Evolutionary conservation across 1,140 invertebrate genomes (phyloP).

Genomic region (Gonioctena quinquepunctata): DNA sequence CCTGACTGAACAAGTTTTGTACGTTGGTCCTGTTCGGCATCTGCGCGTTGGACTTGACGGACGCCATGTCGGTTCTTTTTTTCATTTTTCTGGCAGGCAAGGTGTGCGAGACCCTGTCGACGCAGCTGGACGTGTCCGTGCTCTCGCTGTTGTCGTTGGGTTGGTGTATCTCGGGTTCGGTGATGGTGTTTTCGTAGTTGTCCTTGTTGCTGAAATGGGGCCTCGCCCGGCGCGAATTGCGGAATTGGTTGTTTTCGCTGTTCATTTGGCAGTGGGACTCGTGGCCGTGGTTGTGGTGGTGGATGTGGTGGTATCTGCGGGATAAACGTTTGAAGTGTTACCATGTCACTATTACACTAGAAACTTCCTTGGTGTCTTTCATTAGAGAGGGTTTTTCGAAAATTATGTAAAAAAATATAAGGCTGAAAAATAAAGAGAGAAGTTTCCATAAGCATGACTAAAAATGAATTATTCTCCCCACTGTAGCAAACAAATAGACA

Average conservation of each 20-base stretch:
- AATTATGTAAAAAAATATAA: no score
- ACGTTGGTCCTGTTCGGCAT: constrained; percentile 54
- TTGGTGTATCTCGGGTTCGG: constrained; percentile 52
- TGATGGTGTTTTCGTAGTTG: constrained; percentile 56
- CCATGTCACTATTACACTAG: no score
- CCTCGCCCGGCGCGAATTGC: constrained; percentile 25
- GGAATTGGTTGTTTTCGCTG: constrained; percentile 42
- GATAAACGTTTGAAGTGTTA: no score
- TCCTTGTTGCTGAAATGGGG: constrained; percentile 47
- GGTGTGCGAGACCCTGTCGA: constrained; percentile 58
- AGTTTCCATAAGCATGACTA: no score
- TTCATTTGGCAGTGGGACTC: constrained; percentile 54
- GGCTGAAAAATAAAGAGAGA: no score
- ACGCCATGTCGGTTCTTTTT: constrained; percentile 58
- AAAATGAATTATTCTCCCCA: no score
- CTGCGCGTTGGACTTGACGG: constrained; percentile 54
- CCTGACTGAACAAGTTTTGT: constrained; percentile 57
- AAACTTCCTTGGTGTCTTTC: no score
- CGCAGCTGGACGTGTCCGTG: constrained; percentile 53
- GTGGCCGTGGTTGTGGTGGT: constrained; percentile 51
- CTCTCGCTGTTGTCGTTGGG: constrained; percentile 53
- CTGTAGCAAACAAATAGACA: no score
- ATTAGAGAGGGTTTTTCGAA: no score
- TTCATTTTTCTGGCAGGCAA: constrained; percentile 60
- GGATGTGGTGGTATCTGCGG: constrained; percentile 48